These are phyloP conservation scores for Cyprinodon diabolis DNA, from an alignment of 2,797 vertebrate genomes.

Conservation along the genomic window DNA sequence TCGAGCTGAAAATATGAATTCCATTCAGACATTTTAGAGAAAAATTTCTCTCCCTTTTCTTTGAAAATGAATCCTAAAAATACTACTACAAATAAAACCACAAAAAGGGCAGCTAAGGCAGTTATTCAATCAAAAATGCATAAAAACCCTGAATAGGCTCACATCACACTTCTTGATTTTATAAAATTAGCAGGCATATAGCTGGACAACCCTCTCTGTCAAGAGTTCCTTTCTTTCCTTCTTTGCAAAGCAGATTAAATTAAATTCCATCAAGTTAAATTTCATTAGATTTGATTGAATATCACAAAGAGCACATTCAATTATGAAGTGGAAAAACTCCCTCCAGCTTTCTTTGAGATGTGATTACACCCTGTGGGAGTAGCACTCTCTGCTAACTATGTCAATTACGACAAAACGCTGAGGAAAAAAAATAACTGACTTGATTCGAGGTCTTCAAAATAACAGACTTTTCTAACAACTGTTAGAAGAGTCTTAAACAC, in stretches of 20 bases:
- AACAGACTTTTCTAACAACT: neutral
- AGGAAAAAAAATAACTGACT: constrained; percentile 7
- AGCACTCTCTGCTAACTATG: constrained; percentile 8
- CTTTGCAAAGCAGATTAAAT: constrained; percentile 25
- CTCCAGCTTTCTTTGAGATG: constrained; percentile 8
- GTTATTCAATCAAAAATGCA: neutral
- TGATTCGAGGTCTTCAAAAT: neutral
- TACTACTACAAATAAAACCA: neutral
- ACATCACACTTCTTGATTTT: neutral
- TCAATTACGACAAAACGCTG: constrained; percentile 35
- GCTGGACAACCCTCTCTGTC: neutral
- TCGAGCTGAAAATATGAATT: neutral
- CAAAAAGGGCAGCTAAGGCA: too few species aligned
- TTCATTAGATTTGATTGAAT: constrained; percentile 23
- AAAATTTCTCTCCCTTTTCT: too few species aligned
- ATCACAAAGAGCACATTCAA: constrained; percentile 11
- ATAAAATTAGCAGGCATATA: neutral
- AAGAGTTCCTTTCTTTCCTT: neutral
- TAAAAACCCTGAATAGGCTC: neutral
- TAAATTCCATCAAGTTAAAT: constrained; percentile 8
- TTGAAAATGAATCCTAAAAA: too few species aligned
- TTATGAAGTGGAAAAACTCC: constrained; percentile 14
- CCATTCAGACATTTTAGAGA: neutral
- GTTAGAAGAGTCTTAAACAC: neutral
- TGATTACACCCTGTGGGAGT: constrained; percentile 14